Evolutionary conservation across 2,113 vertebrate species (phyloP), one percentile per base, ranked within the genome.

Genomic region (Anthoscopus minutus): DNA sequence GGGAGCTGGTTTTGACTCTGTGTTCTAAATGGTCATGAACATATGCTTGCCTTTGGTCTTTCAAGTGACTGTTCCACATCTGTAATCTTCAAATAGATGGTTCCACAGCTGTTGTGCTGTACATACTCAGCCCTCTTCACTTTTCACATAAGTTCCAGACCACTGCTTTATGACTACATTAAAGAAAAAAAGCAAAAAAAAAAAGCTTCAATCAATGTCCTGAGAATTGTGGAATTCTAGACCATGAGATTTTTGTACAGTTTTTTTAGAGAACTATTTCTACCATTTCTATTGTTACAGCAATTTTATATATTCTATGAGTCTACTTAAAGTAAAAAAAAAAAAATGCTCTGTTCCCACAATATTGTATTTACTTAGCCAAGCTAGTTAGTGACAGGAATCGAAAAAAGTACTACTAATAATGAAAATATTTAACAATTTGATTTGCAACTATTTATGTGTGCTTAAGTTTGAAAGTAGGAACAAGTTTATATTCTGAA

Each of bases 31-130:
- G 9, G 7, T 31, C 38, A 27, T 27, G 42, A 42, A 42, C 7
- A 3, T 7, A 21, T 35, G 18, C 44, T 80, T 3, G 8, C 3
- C 30, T 67, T 91, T 81, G 27, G 18, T 91, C n/a, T 73, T 81
- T 45, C 47, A 47, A 33, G 40, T 54, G 35, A 17, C 15, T 35
- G 0, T 78, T 92, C 42, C 51, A 23, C 33, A 44, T 44, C 15
- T 74, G 1, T 38, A 47, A 19, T 40, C 30, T 83, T 67, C 48
- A 66, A 58, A 22, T 1, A 28, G 37, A 8, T 6, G 15, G 30
- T 42, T 35, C 24, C 9, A 12, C 6, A 40, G 69, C 15, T 0
- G 0, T 17, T 71, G 12, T 84, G 56, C 38, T 0, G 0, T 24
- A 62, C 7, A 5, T 13, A 30, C 7, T 3, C 23, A 81, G 14